phyloP scores from a whole-genome alignment of 2,113 vertebrate genomes.

The Vicugna pacos region DNA sequence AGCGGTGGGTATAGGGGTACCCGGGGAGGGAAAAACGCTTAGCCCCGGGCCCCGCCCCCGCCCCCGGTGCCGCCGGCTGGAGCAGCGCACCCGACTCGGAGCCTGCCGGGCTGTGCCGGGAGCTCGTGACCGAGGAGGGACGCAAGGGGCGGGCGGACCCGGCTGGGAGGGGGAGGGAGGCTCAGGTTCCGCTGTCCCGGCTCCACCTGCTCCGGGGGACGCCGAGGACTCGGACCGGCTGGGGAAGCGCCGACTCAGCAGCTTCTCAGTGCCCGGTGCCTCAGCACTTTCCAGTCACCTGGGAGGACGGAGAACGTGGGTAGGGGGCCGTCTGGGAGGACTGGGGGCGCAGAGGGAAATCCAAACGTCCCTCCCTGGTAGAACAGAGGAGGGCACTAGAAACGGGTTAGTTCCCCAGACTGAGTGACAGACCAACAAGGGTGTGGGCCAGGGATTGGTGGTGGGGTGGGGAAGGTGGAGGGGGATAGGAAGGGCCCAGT shows the following conservation, averaged over 20 bases:
- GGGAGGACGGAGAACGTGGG: conserved; percentile 36
- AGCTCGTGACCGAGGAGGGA: conserved; percentile 60
- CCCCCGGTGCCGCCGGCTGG: neutral
- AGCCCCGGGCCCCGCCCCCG: neutral
- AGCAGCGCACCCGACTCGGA: neutral
- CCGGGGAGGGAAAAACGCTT: neutral
- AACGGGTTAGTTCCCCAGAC: neutral
- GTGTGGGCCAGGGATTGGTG: conserved; percentile 65
- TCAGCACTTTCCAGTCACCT: conserved; percentile 81
- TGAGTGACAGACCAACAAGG: conserved; percentile 46
- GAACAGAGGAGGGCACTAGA: conserved; percentile 22
- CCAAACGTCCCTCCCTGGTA: neutral
- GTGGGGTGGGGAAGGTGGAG: neutral
- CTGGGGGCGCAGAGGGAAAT: neutral
- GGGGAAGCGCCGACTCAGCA: conserved; percentile 81
- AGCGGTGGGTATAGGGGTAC: neutral
- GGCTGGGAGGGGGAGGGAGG: neutral
- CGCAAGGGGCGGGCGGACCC: neutral
- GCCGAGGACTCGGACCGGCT: conserved; percentile 68
- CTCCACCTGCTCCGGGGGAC: conserved; percentile 76
- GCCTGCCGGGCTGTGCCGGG: neutral
- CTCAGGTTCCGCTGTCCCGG: conserved; percentile 71
- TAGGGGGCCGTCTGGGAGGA: neutral
- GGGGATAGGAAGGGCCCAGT: neutral
- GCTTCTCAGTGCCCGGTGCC: conserved; percentile 66